Conservation (phyloP, 2,888 invertebrate species). For the Tiliacea citrago region DNA sequence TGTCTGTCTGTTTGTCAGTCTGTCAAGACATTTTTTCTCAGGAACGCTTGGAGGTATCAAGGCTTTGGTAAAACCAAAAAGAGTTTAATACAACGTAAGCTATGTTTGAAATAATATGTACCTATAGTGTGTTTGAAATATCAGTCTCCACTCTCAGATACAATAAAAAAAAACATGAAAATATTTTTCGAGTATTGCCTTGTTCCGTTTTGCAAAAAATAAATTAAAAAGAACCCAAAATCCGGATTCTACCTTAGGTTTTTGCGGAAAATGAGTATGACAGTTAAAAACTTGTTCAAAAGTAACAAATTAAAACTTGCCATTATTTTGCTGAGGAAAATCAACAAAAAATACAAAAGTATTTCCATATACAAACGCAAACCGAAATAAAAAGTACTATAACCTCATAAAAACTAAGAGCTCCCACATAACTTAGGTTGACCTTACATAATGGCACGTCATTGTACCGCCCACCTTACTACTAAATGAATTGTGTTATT, state of each 20-base stretch:
- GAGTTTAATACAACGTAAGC: background rate
- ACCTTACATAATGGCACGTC: conserved; percentile 25
- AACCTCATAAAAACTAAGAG: conserved; percentile 31
- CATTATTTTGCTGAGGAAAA: background rate
- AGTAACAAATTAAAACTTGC: too few relatives aligned
- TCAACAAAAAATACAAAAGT: background rate
- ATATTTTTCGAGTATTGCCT: conserved; percentile 17
- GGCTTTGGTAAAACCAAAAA: background rate
- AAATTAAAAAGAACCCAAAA: too few relatives aligned
- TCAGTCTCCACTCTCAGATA: background rate
- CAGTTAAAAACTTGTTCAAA: background rate
- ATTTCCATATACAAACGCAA: background rate
- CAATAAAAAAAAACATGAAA: conserved; percentile 23
- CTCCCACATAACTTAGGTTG: conserved; percentile 1
- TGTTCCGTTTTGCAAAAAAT: background rate
- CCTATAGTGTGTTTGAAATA: background rate
- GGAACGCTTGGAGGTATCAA: too few relatives aligned
- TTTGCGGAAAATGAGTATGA: background rate
- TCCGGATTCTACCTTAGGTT: background rate
- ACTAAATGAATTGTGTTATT: conserved; percentile 34
- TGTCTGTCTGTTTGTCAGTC: too few relatives aligned
- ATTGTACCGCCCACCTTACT: conserved; percentile 40
- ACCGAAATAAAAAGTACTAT: conserved; percentile 30
- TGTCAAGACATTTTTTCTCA: too few relatives aligned
- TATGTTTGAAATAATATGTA: background rate